Evolutionary conservation across 2,888 invertebrate genomes (phyloP).

Genomic region (Euclidia mi): DNA sequence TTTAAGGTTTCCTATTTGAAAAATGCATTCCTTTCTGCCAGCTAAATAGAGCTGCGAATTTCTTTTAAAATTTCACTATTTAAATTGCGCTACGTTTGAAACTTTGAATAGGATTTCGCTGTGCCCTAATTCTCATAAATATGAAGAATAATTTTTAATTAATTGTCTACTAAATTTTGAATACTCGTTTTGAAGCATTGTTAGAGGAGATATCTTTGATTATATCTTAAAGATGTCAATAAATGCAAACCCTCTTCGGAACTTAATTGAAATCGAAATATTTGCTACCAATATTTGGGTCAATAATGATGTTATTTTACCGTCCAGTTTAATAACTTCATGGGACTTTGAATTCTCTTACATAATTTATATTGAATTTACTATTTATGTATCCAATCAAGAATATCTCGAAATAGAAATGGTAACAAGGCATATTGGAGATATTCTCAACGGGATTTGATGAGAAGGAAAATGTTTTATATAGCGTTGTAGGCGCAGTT

Average conservation of each 20-base stretch:
- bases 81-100: too few relatives aligned
- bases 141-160: background rate
- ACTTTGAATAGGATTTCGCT: too few relatives aligned
- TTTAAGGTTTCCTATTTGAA: too few relatives aligned
- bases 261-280: constrained; percentile 46
- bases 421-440: background rate
- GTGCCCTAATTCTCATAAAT: too few relatives aligned
- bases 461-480: too few relatives aligned
- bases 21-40: too few relatives aligned
- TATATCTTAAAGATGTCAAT: constrained; percentile 6
- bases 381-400: background rate
- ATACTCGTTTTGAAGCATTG: constrained; percentile 2
- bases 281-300: constrained; percentile 35
- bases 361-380: background rate
- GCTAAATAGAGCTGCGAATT: too few relatives aligned
- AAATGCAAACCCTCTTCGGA: constrained; percentile 24
- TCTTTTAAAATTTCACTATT: too few relatives aligned
- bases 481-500: too few relatives aligned
- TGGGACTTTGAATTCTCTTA: background rate
- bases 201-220: background rate
- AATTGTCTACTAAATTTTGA: background rate
- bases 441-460: too few relatives aligned
- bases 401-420: background rate
- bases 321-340: constrained; percentile 10
- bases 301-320: constrained; percentile 14